phyloP scores from a whole-genome alignment of 1,140 invertebrate species.

The Copidosoma floridanum region DNA sequence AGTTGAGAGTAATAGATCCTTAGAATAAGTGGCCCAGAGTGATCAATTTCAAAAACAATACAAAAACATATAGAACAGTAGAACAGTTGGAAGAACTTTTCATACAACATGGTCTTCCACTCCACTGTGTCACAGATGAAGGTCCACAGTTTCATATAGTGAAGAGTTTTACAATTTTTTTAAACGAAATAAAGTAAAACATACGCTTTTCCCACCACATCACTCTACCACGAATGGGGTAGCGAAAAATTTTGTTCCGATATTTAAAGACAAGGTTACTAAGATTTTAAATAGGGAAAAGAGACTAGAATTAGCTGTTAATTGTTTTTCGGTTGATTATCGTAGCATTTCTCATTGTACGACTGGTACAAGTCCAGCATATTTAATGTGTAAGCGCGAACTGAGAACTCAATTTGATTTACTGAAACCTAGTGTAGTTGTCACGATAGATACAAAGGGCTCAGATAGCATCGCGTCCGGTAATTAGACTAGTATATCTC shows the following conservation, averaged over 20 bases:
- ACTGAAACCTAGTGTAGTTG: not conserved
- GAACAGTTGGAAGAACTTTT: constrained; percentile 11
- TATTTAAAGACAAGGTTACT: constrained; percentile 39
- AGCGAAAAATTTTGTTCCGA: constrained; percentile 40
- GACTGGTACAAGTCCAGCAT: constrained; percentile 9
- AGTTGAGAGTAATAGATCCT: constrained; percentile 37
- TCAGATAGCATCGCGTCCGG: not conserved
- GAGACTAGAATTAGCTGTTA: constrained; percentile 12
- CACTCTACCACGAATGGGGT: constrained; percentile 44
- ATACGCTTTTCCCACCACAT: constrained; percentile 37
- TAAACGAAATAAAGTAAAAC: constrained; percentile 35
- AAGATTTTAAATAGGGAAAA: constrained; percentile 29
- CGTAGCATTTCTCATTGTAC: constrained; percentile 11
- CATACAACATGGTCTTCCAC: constrained; percentile 27
- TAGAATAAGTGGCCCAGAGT: constrained; percentile 37
- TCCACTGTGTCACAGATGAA: constrained; percentile 17
- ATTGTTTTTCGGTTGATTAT: constrained; percentile 18
- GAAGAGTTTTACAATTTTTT: constrained; percentile 36
- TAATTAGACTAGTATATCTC: not conserved
- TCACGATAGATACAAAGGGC: not conserved
- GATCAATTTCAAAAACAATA: constrained; percentile 6
- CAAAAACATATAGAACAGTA: constrained; percentile 19
- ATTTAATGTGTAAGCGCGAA: constrained; percentile 15
- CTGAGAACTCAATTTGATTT: constrained; percentile 19
- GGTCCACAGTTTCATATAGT: constrained; percentile 31